Base-by-base conservation (phyloP, 1,140 invertebrate genomes). In the Brachionus asplanchnoidis region DNA sequence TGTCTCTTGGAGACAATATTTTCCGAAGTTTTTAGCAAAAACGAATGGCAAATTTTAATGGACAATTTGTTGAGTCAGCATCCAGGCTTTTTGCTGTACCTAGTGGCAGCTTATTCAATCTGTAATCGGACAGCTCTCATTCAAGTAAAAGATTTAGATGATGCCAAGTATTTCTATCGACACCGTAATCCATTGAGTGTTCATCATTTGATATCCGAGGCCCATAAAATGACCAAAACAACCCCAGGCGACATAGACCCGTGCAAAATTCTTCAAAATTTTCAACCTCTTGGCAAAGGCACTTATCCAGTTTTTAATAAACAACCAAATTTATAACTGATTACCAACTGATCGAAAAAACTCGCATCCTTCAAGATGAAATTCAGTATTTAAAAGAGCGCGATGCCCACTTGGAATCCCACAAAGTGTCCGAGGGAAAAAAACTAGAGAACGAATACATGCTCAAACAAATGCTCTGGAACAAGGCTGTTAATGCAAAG, bases 41-140 rank as follows among this genome's bases (percentile, higher is more conserved):
- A 92, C 7, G 93, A 95, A 86, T 96, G 95, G 95, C 86, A 94
- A 20, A 91, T 92, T 85, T 88, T 96, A 12, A 95, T 94, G 93
- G 95, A 96, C 88, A 93, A 96, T 88, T 91, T 96, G 50, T 87
- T 96, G 3, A 93, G 93, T 11, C 93, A 93, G 87, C 93, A 93
- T 86, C 93, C 94, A 8, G 91, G 92, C 8, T 94, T 95, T 87
- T 88, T 95, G 14, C 87, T 95, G 46, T 93, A 94, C 88, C 91
- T 92, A 36, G 92, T 93, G 8, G 93, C 93, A 3, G 93, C 94
- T 44, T 96, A 94, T 86, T 94, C 92, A 87, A 91, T 94, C 86
- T 88, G 92, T 12, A 92, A 93, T 65, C 91, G 92, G 60, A 92
- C 93, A 87, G 90, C 92, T 9, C 91, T 96, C 3, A 90, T 93